A percentile compares a stretch with the other conserved stretches of the same genome.
Evolutionary conservation across 1,140 invertebrate species (phyloP).

Genomic region (Cydia fagiglandana): DNA sequence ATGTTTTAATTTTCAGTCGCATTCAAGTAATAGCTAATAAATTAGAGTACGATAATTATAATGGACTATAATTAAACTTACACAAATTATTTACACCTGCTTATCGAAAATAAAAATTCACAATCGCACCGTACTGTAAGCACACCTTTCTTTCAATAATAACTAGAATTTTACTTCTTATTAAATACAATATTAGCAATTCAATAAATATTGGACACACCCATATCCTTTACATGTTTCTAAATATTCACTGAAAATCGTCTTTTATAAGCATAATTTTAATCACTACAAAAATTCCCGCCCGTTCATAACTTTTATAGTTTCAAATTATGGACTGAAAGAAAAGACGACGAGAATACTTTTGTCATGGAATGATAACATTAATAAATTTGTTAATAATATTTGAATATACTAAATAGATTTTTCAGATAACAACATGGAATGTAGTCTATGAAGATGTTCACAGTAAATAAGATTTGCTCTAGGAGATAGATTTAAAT

Average conservation of each 20-base stretch:
- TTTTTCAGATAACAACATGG: conserved; percentile 47
- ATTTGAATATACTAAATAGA: conserved; percentile 44
- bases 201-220: conserved; percentile 25
- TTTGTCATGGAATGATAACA: conserved; percentile 36
- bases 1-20: conserved; percentile 46
- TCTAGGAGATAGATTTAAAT: conserved; percentile 34
- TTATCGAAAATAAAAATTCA: conserved; percentile 57
- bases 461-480: conserved; percentile 18
- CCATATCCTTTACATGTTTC: background rate
- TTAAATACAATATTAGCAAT: conserved; percentile 20
- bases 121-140: conserved; percentile 62
- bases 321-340: background rate
- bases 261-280: background rate
- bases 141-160: conserved; percentile 69
- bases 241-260: background rate
- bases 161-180: conserved; percentile 42
- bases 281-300: background rate
- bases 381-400: conserved; percentile 42
- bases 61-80: conserved; percentile 58
- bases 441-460: conserved; percentile 42
- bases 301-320: background rate
- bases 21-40: conserved; percentile 52
- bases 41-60: conserved; percentile 48
- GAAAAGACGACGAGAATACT: background rate
- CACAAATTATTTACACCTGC: conserved; percentile 66